Evolutionary conservation across 2,888 invertebrate species (phyloP).

Genomic region (Chalcis sispes): DNA sequence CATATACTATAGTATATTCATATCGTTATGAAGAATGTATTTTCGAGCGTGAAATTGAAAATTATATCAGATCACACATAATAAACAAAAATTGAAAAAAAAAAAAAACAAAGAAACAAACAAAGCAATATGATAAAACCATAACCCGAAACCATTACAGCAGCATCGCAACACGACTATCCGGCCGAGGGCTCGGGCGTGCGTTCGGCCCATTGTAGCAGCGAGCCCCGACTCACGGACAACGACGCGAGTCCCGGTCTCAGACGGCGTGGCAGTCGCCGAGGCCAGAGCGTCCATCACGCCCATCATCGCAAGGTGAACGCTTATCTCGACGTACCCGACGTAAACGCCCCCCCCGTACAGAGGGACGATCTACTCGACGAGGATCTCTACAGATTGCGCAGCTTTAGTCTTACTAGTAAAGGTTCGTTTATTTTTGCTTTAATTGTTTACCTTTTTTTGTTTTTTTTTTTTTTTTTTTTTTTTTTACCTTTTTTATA

Average conservation of each 20-base stretch:
- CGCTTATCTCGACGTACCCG: conserved; percentile 85
- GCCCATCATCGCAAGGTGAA: conserved; percentile 82
- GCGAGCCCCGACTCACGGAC: conserved; percentile 82
- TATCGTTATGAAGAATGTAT: neutral
- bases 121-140: neutral
- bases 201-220: conserved; percentile 79
- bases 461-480: neutral
- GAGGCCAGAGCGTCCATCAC: conserved; percentile 77
- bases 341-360: conserved; percentile 78
- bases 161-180: conserved; percentile 60
- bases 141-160: conserved; percentile 18
- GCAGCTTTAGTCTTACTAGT: conserved; percentile 94
- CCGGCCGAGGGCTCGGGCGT: conserved; percentile 76
- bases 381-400: conserved; percentile 91
- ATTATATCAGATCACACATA: no score
- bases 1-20: neutral
- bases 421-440: conserved; percentile 83
- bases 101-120: no score
- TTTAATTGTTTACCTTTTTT: no score
- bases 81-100: no score
- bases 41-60: no score
- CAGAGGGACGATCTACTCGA: conserved; percentile 89
- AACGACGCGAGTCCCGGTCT: conserved; percentile 83
- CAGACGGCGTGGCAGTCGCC: conserved; percentile 80
- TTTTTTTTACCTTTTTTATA: no score